phyloP scores from a whole-genome alignment of 2,888 invertebrate species.

The Embidobia sp. region DNA sequence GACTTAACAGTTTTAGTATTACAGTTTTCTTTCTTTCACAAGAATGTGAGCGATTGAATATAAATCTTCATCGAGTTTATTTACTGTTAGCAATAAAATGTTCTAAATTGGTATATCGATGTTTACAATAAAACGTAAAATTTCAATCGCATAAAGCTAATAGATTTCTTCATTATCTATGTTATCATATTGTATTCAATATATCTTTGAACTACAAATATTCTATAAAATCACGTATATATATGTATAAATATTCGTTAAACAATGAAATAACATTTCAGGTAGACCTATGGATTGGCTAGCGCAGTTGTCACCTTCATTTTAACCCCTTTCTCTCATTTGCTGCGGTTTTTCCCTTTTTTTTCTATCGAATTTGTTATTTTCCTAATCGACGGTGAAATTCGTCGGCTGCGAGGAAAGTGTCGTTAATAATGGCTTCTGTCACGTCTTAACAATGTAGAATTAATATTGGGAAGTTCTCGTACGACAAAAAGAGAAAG shows the following conservation, averaged over 20 bases:
- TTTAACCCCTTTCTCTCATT: conserved; percentile 41
- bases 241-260: neutral
- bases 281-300: conserved; percentile 34
- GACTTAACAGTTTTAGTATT: too few species aligned
- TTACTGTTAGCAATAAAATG: too few species aligned
- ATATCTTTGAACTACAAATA: too few species aligned
- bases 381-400: conserved; percentile 60
- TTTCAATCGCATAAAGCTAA: too few species aligned
- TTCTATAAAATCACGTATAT: too few species aligned
- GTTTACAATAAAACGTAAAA: too few species aligned
- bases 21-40: too few species aligned
- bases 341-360: conserved; percentile 6
- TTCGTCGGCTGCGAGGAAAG: conserved; percentile 61
- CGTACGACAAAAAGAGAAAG: conserved; percentile 41
- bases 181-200: too few species aligned
- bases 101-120: too few species aligned
- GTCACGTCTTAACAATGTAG: conserved; percentile 70
- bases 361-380: conserved; percentile 51
- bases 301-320: conserved; percentile 12
- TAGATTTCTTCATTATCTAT: too few species aligned
- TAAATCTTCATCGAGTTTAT: too few species aligned
- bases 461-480: conserved; percentile 46
- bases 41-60: too few species aligned
- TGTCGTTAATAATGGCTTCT: conserved; percentile 74
- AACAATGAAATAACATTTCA: conserved; percentile 22